These are phyloP conservation scores for Helicoverpa zea DNA, from an alignment of 1,140 invertebrate genomes.

Conservation along the genomic window DNA sequence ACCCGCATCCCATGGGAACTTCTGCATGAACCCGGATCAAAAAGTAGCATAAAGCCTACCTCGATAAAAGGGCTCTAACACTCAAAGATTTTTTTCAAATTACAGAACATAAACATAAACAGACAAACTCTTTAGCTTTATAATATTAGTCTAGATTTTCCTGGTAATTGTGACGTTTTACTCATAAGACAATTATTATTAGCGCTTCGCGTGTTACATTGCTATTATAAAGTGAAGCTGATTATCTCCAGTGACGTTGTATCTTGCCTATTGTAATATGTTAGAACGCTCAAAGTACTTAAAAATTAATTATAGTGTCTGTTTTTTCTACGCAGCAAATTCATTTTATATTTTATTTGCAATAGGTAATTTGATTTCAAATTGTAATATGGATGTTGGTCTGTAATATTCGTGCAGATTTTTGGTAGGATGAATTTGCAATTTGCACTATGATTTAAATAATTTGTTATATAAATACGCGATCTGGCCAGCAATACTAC, in stretches of 20 bases:
- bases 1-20: too few relatives aligned
- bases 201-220: constrained; percentile 47
- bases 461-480: too few relatives aligned
- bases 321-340: constrained; percentile 8
- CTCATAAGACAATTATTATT: constrained; percentile 56
- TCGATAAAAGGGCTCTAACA: too few relatives aligned
- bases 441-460: too few relatives aligned
- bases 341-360: not conserved
- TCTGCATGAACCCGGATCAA: too few relatives aligned
- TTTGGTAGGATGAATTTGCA: too few relatives aligned
- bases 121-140: too few relatives aligned
- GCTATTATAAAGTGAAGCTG: constrained; percentile 37
- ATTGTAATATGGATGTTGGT: not conserved
- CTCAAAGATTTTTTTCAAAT: too few relatives aligned
- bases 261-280: constrained; percentile 16
- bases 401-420: not conserved
- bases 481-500: too few relatives aligned
- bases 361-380: too few relatives aligned
- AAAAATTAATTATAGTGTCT: constrained; percentile 1
- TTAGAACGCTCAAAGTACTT: constrained; percentile 4
- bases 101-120: too few relatives aligned
- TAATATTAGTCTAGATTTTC: constrained; percentile 48
- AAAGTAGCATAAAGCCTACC: too few relatives aligned
- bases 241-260: constrained; percentile 1
- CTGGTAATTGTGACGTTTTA: constrained; percentile 63